Evolutionary conservation across 2,113 vertebrate genomes (phyloP).

Genomic region (Chlorodrepanis virens): DNA sequence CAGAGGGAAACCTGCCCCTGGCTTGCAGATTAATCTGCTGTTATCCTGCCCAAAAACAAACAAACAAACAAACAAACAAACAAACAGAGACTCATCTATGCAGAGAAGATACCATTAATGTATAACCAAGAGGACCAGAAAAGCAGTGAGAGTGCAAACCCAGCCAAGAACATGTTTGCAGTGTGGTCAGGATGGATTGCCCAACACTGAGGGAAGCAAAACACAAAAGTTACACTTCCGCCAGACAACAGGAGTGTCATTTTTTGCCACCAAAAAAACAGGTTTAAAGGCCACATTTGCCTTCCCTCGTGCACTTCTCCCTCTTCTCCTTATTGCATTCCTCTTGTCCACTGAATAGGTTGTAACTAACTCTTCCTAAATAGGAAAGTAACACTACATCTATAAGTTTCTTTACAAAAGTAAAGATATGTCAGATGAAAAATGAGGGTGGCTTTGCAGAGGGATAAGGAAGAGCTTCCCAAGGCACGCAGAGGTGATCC

Average conservation of each 20-base stretch:
- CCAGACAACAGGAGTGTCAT: constrained; percentile 50
- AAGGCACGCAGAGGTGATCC: neutral
- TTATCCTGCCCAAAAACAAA: neutral
- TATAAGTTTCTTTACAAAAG: neutral
- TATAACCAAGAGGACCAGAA: neutral
- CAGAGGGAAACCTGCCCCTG: neutral
- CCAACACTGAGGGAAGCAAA: constrained; percentile 68
- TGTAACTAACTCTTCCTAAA: neutral
- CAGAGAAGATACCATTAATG: neutral
- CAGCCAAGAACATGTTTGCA: constrained; percentile 36
- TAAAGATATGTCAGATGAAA: neutral
- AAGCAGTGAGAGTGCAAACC: neutral
- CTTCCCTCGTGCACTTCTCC: neutral
- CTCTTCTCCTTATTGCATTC: neutral
- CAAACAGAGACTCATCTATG: neutral
- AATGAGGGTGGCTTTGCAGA: neutral
- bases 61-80: neutral
- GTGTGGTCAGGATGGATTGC: constrained; percentile 64
- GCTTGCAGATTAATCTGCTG: neutral
- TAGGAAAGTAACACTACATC: neutral
- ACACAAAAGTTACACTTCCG: constrained; percentile 66
- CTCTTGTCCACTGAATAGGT: neutral
- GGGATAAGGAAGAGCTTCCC: neutral
- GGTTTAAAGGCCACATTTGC: neutral
- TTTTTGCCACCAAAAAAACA: constrained; percentile 27